Evolutionary conservation across 35 echinoderm and acorn worm species (phyloP), one percentile per base, ranked within the genome.

Genomic region (Lytechinus pictus): DNA sequence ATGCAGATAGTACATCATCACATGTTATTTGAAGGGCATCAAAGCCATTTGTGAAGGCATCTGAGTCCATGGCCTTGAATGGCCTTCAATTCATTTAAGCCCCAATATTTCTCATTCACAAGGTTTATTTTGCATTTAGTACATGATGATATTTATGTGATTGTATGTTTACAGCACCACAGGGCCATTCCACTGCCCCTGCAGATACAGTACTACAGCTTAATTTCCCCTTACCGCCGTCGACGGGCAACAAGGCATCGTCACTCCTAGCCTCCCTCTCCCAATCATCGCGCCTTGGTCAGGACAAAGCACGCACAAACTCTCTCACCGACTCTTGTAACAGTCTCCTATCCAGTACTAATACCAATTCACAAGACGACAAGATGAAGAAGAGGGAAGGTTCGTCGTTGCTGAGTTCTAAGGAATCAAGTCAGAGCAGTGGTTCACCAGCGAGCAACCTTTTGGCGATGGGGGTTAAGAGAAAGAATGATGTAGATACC

Each of bases 111-210:
- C 56, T 58, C 9, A 13, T 57, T 57, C 11, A 11, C 55, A 57
- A 57, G 55, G 55, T 57, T 57, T 11, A 58, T 58, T 58, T 13
- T 79, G 61, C 19, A 8, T 79, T 60, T 60, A 60, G 57, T 60
- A 12, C 57, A 58, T 58, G 1, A 58, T 79, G n/a, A 79, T 8
- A 7, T 44, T 24, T 79, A 79, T 79, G 19, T 79, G 10, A 79
- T 79, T 79, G 7, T 24, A 72, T 79, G 33, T 44, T 90, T 58
- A 28, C 96, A 98, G 97, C 96, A 91, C 96, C 98, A 87, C 92
- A 95, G 97, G 98, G 98, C 94, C 98, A 99, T 98, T 99, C 98
- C 98, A 97, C 97, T 96, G 98, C 98, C 95, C 98, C 98, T 27
- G 98, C 98, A 89, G 98, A 96, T 91, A 99, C 98, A 97, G 97